Evolutionary conservation across 2,113 vertebrate genomes (phyloP), one percentile per base, ranked within the genome.

Genomic region (Psephotus haematonotus): DNA sequence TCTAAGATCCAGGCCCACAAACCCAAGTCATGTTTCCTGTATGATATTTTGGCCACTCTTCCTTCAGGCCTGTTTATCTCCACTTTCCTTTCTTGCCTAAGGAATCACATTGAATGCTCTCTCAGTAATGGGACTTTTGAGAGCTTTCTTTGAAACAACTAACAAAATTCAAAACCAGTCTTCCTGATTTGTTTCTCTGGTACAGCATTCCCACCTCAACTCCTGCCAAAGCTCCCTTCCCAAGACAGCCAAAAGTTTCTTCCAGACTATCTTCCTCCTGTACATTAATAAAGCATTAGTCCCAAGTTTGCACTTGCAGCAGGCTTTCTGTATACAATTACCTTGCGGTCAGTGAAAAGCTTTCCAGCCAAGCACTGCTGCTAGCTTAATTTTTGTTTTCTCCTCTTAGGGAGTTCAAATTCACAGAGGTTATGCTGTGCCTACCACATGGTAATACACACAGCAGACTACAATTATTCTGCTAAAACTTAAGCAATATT

Each of bases 151-250:
- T 89, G 77, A 93, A 92, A 12, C 65, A 78, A 33, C 69, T 85
- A 86, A 90, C 90, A 72, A 87, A 92, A 89, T 95, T 95, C 83
- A 89, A 82, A 91, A 69, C 41, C 79, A 94, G 88, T 27, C 74
- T 84, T 86, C 52, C 65, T 50, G 69, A 78, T 83, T 79, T 88
- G 62, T 55, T 88, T 76, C 85, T 79, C 63, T 83, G 82, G 71
- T 83, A 39, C n/a, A 22, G 16, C 47, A 79, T 90, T 96, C 90
- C 86, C 67, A 16, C 44, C 49, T 52, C 80, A 87, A 47, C 72
- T 82, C 5, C 69, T 92, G 76, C 74, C 91, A 92, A 92, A 93
- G 44, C 65, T 95, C 44, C 37, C 27, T 29, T 96, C 80, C 62
- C 83, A 75, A 90, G 52, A 63, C 53, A 94, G 39, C 43, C 69